Conservation (phyloP, 2,797 vertebrate genomes). For the Pampus argenteus region DNA sequence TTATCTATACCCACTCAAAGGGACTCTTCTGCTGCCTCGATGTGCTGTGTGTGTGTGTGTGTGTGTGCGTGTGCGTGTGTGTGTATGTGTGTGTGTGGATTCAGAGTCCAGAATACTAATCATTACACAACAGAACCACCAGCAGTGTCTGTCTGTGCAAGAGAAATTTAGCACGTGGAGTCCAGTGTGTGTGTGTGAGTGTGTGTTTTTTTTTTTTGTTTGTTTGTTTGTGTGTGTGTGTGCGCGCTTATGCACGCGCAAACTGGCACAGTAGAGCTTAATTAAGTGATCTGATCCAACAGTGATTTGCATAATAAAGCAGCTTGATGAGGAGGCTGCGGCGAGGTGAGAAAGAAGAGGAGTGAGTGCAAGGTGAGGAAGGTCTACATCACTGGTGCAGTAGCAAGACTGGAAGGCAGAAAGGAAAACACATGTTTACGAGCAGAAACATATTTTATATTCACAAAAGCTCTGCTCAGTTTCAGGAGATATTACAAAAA, state of each 20-base stretch:
- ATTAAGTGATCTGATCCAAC: slow-evolving; percentile 81
- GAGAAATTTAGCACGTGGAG: slow-evolving; percentile 23
- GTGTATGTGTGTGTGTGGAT: slow-evolving; percentile 7
- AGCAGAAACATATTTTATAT: slow-evolving; percentile 17
- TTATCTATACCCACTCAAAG: slow-evolving; percentile 70
- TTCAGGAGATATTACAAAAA: slow-evolving; percentile 25
- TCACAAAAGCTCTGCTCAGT: slow-evolving; percentile 16
- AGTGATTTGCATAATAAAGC: slow-evolving; percentile 81
- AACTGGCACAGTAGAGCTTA: slow-evolving; percentile 67
- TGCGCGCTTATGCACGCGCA: background rate
- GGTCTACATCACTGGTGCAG: slow-evolving; percentile 14
- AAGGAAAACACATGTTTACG: slow-evolving; percentile 16
- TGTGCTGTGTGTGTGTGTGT: slow-evolving; percentile 24
- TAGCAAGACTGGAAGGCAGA: slow-evolving; percentile 20
- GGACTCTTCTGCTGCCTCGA: slow-evolving; percentile 66
- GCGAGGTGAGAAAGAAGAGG: slow-evolving; percentile 35
- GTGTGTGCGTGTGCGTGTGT: slow-evolving; percentile 21
- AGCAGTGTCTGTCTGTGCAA: slow-evolving; percentile 39
- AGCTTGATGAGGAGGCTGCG: slow-evolving; percentile 56
- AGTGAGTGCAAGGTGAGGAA: slow-evolving; percentile 14
- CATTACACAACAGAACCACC: slow-evolving; percentile 42
- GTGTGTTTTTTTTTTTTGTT: background rate
- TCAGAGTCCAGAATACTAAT: slow-evolving; percentile 57
- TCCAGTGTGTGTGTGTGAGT: slow-evolving; percentile 5
- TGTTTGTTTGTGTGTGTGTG: slow-evolving; percentile 13